Conservation (phyloP, 2,888 invertebrate genomes). For the Drosophila birchii region DNA sequence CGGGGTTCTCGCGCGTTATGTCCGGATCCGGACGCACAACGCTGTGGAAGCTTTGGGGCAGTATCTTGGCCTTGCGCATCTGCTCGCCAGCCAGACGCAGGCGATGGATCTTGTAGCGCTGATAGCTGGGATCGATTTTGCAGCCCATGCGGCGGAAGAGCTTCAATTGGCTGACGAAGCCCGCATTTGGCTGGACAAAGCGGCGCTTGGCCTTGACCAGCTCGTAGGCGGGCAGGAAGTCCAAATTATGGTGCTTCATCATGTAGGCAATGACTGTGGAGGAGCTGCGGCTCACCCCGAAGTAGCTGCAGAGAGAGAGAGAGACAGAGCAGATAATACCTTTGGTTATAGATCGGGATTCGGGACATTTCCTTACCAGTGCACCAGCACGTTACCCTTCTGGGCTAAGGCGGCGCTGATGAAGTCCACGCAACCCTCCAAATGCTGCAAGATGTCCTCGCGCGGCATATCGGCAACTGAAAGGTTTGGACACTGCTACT, state of each 20-base stretch:
- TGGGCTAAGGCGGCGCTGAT: conserved; percentile 88
- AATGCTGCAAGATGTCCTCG: conserved; percentile 92
- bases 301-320: conserved; percentile 87
- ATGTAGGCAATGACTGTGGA: conserved; percentile 93
- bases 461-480: conserved; percentile 92
- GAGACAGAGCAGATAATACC: neutral
- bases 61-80: conserved; percentile 92
- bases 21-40: conserved; percentile 93
- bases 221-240: conserved; percentile 90
- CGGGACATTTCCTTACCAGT: conserved; percentile 88
- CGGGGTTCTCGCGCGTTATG: conserved; percentile 90
- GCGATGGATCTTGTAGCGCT: conserved; percentile 90
- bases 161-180: conserved; percentile 91
- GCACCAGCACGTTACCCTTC: conserved; percentile 91
- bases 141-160: conserved; percentile 92
- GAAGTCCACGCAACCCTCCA: conserved; percentile 91
- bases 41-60: conserved; percentile 91
- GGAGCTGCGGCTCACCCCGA: conserved; percentile 95
- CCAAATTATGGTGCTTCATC: conserved; percentile 93
- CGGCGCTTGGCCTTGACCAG: conserved; percentile 89
- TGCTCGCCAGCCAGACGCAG: conserved; percentile 92
- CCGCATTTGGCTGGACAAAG: conserved; percentile 91
- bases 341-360: neutral
- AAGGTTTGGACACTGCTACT: conserved; percentile 23
- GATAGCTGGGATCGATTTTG: conserved; percentile 88